Evolutionary conservation across 2,797 vertebrate genomes (phyloP).

Genomic region (Coilia nasus): DNA sequence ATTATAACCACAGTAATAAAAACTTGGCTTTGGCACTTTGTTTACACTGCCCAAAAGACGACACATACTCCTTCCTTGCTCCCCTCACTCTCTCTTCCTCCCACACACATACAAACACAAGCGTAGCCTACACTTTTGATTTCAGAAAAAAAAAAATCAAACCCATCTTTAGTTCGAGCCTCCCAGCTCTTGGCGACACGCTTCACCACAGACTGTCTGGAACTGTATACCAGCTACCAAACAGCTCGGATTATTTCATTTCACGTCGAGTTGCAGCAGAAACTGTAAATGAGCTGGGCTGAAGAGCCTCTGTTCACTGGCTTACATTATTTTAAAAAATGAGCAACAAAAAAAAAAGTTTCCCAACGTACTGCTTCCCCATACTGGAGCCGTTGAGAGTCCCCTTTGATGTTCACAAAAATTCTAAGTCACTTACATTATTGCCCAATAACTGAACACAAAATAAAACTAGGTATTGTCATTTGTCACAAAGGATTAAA

Average conservation of each 20-base stretch:
- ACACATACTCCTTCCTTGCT: constrained; percentile 8
- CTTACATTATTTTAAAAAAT: background rate
- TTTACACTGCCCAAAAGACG: constrained; percentile 17
- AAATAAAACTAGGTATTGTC: background rate
- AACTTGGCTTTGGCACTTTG: constrained; percentile 26
- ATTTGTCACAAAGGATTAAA: background rate
- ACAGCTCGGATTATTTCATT: background rate
- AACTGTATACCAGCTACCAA: background rate
- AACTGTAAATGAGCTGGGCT: background rate
- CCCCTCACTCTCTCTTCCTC: background rate
- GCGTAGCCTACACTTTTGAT: background rate
- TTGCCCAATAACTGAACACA: too few species aligned
- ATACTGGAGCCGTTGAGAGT: background rate
- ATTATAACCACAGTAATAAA: background rate
- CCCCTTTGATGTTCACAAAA: too few species aligned
- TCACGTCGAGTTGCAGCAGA: background rate
- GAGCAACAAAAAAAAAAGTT: background rate
- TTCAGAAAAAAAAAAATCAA: constrained; percentile 6
- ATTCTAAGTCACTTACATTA: too few species aligned
- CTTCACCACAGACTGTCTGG: constrained; percentile 10
- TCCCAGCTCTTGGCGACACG: background rate
- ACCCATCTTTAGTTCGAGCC: background rate
- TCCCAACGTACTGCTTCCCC: background rate
- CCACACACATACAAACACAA: background rate
- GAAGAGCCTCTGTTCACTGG: background rate